These are phyloP conservation scores for Eulemur mongoz DNA, from an alignment of 2,797 vertebrate species.

Conservation along the genomic window DNA sequence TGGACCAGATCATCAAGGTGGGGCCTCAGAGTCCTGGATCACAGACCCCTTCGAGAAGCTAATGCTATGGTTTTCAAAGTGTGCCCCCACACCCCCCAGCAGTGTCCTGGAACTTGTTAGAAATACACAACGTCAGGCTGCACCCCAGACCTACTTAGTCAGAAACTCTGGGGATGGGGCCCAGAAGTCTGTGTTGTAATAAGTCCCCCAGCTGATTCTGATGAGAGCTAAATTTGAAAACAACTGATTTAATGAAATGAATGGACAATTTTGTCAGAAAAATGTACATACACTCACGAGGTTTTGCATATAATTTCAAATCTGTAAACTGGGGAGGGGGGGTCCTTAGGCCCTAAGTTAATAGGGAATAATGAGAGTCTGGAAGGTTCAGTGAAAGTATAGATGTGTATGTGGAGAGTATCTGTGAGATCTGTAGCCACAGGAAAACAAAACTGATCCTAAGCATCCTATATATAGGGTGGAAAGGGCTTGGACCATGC, in stretches of 20 bases:
- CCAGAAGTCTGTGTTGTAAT: neutral
- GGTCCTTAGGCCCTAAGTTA: neutral
- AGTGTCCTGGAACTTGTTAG: neutral
- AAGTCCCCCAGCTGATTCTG: neutral
- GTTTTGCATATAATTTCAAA: constrained; percentile 23
- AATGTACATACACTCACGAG: neutral
- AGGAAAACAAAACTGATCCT: no score
- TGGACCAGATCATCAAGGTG: neutral
- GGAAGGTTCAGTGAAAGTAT: neutral
- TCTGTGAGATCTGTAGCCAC: neutral
- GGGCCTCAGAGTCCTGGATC: neutral
- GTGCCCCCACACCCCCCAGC: neutral
- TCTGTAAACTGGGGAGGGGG: neutral
- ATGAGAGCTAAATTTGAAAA: neutral
- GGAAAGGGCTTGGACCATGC: rapidly evolving
- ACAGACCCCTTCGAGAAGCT: neutral
- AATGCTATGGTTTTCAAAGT: neutral
- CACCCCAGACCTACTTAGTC: neutral
- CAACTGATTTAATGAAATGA: neutral
- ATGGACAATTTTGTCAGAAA: neutral
- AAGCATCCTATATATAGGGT: rapidly evolving
- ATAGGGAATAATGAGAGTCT: neutral
- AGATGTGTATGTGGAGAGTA: neutral
- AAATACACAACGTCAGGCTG: neutral
- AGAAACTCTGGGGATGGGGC: neutral